Conservation (phyloP, 2,888 invertebrate genomes). For the Chrysomela aeneicollis region DNA sequence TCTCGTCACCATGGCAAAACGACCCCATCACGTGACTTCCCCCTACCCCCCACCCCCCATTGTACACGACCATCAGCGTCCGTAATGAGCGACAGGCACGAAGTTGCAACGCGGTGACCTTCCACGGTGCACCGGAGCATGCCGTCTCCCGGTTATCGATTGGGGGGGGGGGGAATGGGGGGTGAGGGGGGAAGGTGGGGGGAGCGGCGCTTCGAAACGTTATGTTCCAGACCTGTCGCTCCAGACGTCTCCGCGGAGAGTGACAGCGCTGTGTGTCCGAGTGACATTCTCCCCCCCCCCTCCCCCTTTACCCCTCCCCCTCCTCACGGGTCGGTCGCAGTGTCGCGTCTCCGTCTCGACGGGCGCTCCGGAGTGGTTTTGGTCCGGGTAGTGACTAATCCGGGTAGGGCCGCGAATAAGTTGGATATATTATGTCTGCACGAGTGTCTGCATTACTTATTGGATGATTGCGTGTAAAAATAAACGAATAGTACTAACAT, state of each 20-base stretch:
- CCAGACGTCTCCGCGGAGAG: constrained; percentile 56
- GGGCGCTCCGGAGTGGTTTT: constrained; percentile 4
- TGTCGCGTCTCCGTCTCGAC: constrained; percentile 24
- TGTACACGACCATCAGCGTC: no score
- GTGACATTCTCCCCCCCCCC: constrained; percentile 45
- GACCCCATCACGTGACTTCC: no score
- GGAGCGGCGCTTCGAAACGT: constrained; percentile 35
- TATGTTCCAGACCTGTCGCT: constrained; percentile 52
- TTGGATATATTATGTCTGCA: no score
- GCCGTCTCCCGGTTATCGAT: constrained; percentile 45
- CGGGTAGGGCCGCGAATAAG: not conserved
- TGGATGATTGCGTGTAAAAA: no score
- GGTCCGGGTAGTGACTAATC: constrained; percentile 14
- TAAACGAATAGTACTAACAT: no score
- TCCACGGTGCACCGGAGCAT: constrained; percentile 34
- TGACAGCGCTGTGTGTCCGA: constrained; percentile 57
- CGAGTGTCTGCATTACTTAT: no score
- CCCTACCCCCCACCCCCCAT: no score
- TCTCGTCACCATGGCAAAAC: no score
- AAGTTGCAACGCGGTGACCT: constrained; percentile 25
- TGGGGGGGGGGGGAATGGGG: constrained; percentile 31
- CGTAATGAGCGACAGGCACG: not conserved
- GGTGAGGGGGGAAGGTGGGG: constrained; percentile 35
- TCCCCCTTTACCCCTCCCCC: constrained; percentile 22
- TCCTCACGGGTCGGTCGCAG: constrained; percentile 21